phyloP scores from a whole-genome alignment of 2,888 invertebrate genomes.

The Ophion slaviceki region DNA sequence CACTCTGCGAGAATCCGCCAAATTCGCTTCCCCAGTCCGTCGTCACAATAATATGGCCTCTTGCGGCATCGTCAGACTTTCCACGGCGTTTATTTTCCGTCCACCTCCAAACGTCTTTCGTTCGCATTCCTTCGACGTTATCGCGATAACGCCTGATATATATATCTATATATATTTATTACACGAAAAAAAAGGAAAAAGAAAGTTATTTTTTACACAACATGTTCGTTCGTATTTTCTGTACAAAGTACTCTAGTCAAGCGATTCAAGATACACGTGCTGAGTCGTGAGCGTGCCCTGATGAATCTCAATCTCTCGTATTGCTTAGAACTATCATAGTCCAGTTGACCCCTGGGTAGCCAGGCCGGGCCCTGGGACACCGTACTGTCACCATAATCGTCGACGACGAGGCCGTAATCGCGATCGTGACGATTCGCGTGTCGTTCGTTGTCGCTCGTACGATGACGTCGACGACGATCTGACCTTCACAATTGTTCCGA shows the following conservation, averaged over 20 bases:
- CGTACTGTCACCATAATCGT: slow-evolving; percentile 5
- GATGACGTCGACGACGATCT: slow-evolving; percentile 57
- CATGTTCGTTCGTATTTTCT: slow-evolving; percentile 56
- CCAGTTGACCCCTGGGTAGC: neutral
- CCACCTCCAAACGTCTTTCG: neutral
- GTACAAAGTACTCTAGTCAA: slow-evolving; percentile 62
- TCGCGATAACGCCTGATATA: neutral
- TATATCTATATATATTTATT: neutral
- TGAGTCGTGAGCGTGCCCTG: slow-evolving; percentile 61
- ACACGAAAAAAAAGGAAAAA: neutral
- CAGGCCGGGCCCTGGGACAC: neutral
- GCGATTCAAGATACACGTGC: slow-evolving; percentile 62
- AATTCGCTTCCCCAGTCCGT: neutral
- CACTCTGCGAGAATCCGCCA: neutral
- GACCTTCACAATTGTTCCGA: slow-evolving; percentile 82
- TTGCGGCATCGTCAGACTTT: slow-evolving; percentile 76
- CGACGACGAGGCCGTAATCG: slow-evolving; percentile 20
- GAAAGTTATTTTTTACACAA: slow-evolving; percentile 46
- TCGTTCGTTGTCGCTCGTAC: slow-evolving; percentile 1
- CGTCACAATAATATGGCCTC: slow-evolving; percentile 75
- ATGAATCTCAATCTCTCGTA: slow-evolving; percentile 64
- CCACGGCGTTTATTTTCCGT: slow-evolving; percentile 24
- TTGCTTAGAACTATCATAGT: slow-evolving; percentile 56
- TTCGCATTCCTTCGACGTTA: neutral
- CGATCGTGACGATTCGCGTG: slow-evolving; percentile 21